Percentiles rank a stretch among this genome's conserved stretches.
Conservation (phyloP, 2,888 invertebrate species). For the Nomada ferruginata region DNA sequence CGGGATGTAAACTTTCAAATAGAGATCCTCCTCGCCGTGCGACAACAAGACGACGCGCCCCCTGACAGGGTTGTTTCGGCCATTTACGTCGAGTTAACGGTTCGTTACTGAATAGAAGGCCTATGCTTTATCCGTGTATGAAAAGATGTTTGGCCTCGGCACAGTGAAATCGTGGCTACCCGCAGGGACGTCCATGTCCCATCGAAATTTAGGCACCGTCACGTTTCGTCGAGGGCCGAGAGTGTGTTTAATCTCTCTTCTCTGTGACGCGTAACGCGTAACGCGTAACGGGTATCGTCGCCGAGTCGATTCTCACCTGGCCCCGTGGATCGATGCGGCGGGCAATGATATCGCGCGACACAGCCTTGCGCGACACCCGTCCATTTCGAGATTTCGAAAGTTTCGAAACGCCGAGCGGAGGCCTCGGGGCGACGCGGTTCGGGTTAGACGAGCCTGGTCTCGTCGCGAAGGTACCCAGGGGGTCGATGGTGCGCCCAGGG, state of each 20-base stretch:
- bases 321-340: not conserved
- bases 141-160: slow-evolving; percentile 81
- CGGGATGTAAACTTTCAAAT: slow-evolving; percentile 65
- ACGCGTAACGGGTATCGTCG: not conserved
- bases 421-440: slow-evolving; percentile 25
- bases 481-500: slow-evolving; percentile 61
- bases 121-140: slow-evolving; percentile 74
- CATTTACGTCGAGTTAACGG: slow-evolving; percentile 82
- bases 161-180: slow-evolving; percentile 70
- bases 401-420: slow-evolving; percentile 1
- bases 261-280: too few species aligned
- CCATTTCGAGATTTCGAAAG: not conserved
- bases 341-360: too few species aligned
- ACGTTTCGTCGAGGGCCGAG: slow-evolving; percentile 29
- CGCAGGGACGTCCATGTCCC: slow-evolving; percentile 50
- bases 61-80: slow-evolving; percentile 68
- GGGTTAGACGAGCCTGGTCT: slow-evolving; percentile 38
- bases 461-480: slow-evolving; percentile 34
- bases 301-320: not conserved
- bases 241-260: too few species aligned
- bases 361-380: too few species aligned
- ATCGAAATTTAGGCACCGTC: slow-evolving; percentile 55
- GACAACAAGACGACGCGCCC: slow-evolving; percentile 64
- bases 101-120: slow-evolving; percentile 79
- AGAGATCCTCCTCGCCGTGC: slow-evolving; percentile 63